Conservation (phyloP, 2,113 vertebrate species). For the Chionomys nivalis region DNA sequence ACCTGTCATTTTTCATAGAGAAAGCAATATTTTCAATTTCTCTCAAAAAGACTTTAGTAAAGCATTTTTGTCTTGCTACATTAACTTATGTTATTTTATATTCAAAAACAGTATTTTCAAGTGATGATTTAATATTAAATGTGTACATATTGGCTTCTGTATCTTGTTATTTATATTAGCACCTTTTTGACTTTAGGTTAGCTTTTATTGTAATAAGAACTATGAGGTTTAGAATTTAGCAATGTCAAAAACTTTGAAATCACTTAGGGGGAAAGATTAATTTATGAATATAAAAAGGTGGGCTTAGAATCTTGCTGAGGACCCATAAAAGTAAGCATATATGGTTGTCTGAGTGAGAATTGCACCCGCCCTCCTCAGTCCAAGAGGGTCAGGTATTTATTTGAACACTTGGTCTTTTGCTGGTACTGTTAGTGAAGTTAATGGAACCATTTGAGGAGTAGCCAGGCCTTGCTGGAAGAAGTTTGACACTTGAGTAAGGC, state of each 20-base stretch:
- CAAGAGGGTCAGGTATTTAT: neutral
- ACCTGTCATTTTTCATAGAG: neutral
- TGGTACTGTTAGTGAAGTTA: neutral
- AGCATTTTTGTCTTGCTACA: conserved; percentile 27
- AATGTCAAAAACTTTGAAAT: neutral
- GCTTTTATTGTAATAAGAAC: neutral
- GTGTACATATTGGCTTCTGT: neutral
- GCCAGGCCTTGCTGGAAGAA: neutral
- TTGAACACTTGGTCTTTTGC: neutral
- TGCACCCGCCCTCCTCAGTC: rapidly evolving
- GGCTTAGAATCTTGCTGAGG: neutral
- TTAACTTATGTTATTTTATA: conserved; percentile 55
- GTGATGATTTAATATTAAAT: conserved; percentile 65
- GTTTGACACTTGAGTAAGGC: neutral
- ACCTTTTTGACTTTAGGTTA: neutral
- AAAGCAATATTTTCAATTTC: conserved; percentile 38
- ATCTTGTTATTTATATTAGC: neutral
- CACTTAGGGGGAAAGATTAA: neutral
- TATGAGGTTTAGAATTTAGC: neutral
- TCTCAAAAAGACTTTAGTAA: conserved; percentile 44
- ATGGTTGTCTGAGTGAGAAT: neutral
- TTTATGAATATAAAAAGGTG: neutral
- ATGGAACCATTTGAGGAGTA: neutral
- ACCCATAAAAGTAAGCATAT: neutral
- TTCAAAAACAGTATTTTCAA: conserved; percentile 32